Conservation (phyloP, 2,888 invertebrate species). For the Sylvicola cinctus region DNA sequence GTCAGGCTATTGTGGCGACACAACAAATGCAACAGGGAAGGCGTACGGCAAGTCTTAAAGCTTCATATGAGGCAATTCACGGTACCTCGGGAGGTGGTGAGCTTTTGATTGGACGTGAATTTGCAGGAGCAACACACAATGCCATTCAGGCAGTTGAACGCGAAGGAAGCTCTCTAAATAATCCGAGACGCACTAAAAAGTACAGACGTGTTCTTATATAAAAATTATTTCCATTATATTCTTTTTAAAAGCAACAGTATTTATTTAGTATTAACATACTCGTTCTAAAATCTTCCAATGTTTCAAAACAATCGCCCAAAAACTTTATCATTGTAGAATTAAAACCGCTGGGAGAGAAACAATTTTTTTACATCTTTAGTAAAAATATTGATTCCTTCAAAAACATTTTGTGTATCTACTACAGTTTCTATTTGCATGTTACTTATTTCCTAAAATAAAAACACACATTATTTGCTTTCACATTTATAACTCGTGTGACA, state of each 20-base stretch:
- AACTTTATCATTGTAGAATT: no score
- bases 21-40: constrained; percentile 93
- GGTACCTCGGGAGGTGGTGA: constrained; percentile 41
- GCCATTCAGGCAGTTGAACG: constrained; percentile 45
- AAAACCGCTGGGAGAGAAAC: no score
- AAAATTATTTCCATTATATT: constrained; percentile 2
- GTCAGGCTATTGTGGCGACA: constrained; percentile 89
- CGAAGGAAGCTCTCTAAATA: constrained; percentile 30
- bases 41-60: constrained; percentile 81
- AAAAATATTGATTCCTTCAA: no score
- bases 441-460: no score
- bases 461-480: no score
- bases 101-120: constrained; percentile 46
- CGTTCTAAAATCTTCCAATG: no score
- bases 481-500: no score
- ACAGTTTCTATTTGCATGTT: no score
- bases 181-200: constrained; percentile 43
- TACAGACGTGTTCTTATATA: constrained; percentile 14
- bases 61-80: constrained; percentile 80
- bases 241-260: constrained; percentile 3
- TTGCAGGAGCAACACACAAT: constrained; percentile 39
- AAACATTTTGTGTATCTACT: no score
- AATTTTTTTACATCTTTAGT: no score
- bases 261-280: no score
- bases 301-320: no score